phyloP scores from a whole-genome alignment of 2,113 vertebrate genomes.

The Pterocles gutturalis region DNA sequence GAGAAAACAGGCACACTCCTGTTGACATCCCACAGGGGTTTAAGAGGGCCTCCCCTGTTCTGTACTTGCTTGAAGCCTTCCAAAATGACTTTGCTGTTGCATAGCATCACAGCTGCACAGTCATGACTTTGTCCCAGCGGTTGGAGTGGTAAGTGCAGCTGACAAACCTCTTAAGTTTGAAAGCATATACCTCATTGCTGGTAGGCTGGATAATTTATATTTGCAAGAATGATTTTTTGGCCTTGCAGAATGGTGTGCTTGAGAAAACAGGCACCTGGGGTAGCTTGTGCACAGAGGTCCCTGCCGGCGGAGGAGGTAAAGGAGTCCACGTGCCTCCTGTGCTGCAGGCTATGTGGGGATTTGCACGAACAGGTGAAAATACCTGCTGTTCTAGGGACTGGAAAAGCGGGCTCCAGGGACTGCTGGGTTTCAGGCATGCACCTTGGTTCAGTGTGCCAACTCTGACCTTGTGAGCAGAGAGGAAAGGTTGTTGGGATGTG shows the following conservation, averaged over 20 bases:
- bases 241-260: neutral
- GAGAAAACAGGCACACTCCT: neutral
- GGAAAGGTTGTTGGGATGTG: neutral
- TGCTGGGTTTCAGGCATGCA: neutral
- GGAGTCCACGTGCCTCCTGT: neutral
- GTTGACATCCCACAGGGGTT: neutral
- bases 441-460: neutral
- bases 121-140: neutral
- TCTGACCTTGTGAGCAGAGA: neutral
- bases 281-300: neutral
- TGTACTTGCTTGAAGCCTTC: neutral
- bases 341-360: neutral
- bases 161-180: neutral
- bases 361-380: neutral
- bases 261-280: neutral
- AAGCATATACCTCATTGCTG: neutral
- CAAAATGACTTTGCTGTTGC: neutral
- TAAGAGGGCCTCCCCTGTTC: neutral
- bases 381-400: neutral
- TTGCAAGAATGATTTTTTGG: neutral
- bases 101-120: neutral
- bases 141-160: neutral
- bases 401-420: neutral
- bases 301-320: rapidly evolving
- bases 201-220: neutral